Conservation (phyloP, 2,888 invertebrate genomes). For the Rotaria socialis region DNA sequence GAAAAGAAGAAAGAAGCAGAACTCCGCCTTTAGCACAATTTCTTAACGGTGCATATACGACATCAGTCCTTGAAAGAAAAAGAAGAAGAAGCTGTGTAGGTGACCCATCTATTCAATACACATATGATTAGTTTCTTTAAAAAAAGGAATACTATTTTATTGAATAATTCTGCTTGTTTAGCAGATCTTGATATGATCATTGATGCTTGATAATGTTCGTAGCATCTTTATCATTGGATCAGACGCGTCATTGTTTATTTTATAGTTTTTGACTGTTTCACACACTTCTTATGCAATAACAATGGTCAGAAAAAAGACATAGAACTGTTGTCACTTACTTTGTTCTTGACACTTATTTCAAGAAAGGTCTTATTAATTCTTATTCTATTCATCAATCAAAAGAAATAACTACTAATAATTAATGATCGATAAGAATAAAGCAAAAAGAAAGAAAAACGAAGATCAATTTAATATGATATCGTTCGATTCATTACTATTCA, state of each 20-base stretch:
- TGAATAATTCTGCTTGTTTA: neutral
- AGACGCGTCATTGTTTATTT: constrained; percentile 11
- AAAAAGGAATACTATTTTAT: neutral
- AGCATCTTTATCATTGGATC: neutral
- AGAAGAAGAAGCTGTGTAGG: neutral
- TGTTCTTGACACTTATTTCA: neutral
- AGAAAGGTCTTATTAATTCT: neutral
- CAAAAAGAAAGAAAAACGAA: neutral
- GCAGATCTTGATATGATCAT: neutral
- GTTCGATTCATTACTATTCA: neutral
- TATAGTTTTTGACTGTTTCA: neutral
- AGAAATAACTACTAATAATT: neutral
- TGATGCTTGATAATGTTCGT: no score
- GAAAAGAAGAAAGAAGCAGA: neutral
- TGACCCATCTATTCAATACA: neutral
- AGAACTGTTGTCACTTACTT: constrained; percentile 6
- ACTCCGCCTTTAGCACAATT: neutral
- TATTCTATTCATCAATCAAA: neutral
- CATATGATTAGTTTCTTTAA: neutral
- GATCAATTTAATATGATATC: neutral
- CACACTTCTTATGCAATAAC: neutral
- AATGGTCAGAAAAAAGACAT: neutral
- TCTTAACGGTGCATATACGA: neutral
- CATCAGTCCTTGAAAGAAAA: neutral
- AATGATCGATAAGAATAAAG: neutral